Base-by-base conservation (phyloP, 1,140 invertebrate species). In the Triops cancriformis region DNA sequence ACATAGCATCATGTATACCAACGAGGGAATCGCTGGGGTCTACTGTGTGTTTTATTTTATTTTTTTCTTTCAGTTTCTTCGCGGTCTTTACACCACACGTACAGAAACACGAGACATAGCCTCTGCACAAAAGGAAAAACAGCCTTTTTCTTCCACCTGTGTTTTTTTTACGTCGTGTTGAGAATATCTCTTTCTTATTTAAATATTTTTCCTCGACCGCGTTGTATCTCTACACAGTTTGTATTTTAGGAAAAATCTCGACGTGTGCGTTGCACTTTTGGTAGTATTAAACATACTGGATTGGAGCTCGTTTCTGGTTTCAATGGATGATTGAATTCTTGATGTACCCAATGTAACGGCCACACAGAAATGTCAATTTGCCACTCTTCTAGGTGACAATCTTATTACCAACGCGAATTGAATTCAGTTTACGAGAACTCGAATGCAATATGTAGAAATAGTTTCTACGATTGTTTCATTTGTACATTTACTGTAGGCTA, bases 1-100 rank as follows among this genome's bases (percentile, higher is more conserved):
- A 64, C 51, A 64, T 64, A 64, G 51, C 51, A 64, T 64, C 51
- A 64, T 64, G 51, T 64, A 64, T 64, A 64, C 51, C 51, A 64
- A 64, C 51, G 51, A 64, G 51, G 10, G 51, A 64, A 64, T 64
- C 51, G 14, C 23, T 14, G 18, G 51, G 51, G 51, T 23, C 51
- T n/a, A 64, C 14, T 64, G 6, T 64, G 14, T 64, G 18, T 64
- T 64, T 64, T 64, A n/a, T 64, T 64, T 7, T 1, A 45, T 12
- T 64, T 64, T 64, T 6, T 64, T 64, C 23, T 64, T 64, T 64
- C 14, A n/a, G 5, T 64, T 64, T 64, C 51, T 64, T 37, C 31
- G 51, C 51, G 51, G 51, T 23, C 51, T 64, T 64, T 64, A 64
- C 51, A 64, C 51, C 51, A 64, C 51, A 64, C 51, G 23, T 64